Conservation (phyloP, 1,140 invertebrate species). For the Papilio helenus region DNA sequence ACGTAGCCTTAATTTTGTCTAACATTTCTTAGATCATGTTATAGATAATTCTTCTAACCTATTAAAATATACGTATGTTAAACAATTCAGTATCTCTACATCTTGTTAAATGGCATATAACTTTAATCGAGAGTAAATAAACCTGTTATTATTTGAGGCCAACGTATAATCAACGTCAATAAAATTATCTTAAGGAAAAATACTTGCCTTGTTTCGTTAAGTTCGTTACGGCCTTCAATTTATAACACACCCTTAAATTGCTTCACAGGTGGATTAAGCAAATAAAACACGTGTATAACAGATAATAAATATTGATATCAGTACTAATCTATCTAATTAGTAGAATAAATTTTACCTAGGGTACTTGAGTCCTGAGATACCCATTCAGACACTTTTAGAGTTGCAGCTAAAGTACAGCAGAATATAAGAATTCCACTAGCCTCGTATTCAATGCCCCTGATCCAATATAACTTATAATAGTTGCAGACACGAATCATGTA, state of each 20-base stretch:
- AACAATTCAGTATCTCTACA: neutral
- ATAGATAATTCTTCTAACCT: neutral
- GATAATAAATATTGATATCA: too few relatives aligned
- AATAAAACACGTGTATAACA: neutral
- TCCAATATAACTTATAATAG: slow-evolving; percentile 30
- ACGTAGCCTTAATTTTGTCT: neutral
- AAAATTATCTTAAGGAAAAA: slow-evolving; percentile 34
- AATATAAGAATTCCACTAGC: neutral
- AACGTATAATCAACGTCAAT: slow-evolving; percentile 25
- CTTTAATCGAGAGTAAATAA: slow-evolving; percentile 33
- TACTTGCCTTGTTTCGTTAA: neutral
- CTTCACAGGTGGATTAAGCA: slow-evolving; percentile 2
- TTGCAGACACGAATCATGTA: slow-evolving; percentile 55
- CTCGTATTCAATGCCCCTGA: neutral
- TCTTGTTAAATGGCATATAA: slow-evolving; percentile 27
- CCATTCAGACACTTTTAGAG: neutral
- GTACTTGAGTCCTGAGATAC: too few relatives aligned
- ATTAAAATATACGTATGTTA: neutral
- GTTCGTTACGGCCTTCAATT: slow-evolving; percentile 18
- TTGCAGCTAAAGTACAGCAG: neutral
- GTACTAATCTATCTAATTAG: neutral
- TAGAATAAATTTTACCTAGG: neutral
- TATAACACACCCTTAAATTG: slow-evolving; percentile 18
- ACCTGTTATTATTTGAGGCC: slow-evolving; percentile 30
- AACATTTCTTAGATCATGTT: neutral